Evolutionary conservation across 2,797 vertebrate species (phyloP), one percentile per base, ranked within the genome.

Genomic region (Mormyrops boulengeri): DNA sequence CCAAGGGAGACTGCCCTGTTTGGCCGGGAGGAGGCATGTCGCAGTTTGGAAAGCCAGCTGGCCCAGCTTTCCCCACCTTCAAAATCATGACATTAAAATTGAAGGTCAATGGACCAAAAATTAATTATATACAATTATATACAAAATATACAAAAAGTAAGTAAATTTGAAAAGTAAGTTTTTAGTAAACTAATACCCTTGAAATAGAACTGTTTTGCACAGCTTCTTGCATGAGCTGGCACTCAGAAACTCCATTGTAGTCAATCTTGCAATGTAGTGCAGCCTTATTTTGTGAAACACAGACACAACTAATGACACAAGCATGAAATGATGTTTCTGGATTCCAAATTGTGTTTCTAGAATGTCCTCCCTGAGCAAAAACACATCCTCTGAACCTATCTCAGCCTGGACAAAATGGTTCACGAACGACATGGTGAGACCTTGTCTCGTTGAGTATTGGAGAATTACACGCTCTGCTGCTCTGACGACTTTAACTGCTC

Each of bases 401-500:
- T 30, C 82, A 85, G 82, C 41, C 41, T n/a, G n/a, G 49, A 30
- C 49, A 0, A 85, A 47, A 50, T 49, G 84, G 84, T 34, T 85
- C 49, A 85, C n/a, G 0, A 53, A 50, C 44, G 1, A 85, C 44
- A 49, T 0, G 0, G 49, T 53, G 84, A 53, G 73, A 80, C 73
- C 73, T 80, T 80, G 34, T 34, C 66, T 26, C 66, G 66, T 89
- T 82, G 88, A 86, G 19, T 9, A 41, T 34, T 90, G 88, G 44
- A 49, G 2, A 88, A 49, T 88, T 9, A 89, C 17, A 11, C 57
- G 30, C 77, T 88, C 80, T 90, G 53, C 12, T 82, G 89, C 69
- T 86, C 89, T 89, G 44, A 90, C 55, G 2, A 90, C 73, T 73
- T 86, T 62, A 66, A 91, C 82, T 60, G 90, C 88, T 6, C 89